Percentiles rank a stretch among this genome's conserved stretches.
Evolutionary conservation across 2,113 vertebrate species (phyloP).

Genomic region (Eulemur rufifrons): DNA sequence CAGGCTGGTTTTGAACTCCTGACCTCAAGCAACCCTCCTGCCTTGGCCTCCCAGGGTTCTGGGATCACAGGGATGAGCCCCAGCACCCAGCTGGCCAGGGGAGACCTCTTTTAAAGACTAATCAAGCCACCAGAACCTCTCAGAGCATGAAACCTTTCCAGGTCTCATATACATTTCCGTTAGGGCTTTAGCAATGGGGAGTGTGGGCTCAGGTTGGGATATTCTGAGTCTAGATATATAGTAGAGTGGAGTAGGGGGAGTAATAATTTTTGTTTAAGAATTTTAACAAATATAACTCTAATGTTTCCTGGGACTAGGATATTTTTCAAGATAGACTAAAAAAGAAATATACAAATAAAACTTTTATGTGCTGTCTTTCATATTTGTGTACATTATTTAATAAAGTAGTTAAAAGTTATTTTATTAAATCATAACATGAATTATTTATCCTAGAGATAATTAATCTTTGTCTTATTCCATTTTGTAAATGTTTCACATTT

Average conservation of each 20-base stretch:
- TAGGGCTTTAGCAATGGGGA: background rate
- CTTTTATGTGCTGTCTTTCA: background rate
- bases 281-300: background rate
- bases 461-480: background rate
- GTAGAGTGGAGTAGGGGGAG: background rate
- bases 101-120: background rate
- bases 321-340: background rate
- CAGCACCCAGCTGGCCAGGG: no score
- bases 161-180: background rate
- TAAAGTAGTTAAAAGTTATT: background rate
- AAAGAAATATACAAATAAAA: background rate
- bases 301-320: background rate
- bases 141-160: background rate
- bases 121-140: background rate
- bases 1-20: no score
- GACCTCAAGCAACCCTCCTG: no score
- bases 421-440: background rate
- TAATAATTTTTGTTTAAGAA: background rate
- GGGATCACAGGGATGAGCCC: no score
- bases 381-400: background rate
- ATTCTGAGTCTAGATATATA: background rate
- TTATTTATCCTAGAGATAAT: background rate
- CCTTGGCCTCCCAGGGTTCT: no score
- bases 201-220: background rate
- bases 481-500: conserved; percentile 1